A percentile compares a stretch with the other conserved stretches of the same genome.
These are phyloP conservation scores for Muscicapa comitata DNA, from an alignment of 2,797 vertebrate species.

Conservation along the genomic window DNA sequence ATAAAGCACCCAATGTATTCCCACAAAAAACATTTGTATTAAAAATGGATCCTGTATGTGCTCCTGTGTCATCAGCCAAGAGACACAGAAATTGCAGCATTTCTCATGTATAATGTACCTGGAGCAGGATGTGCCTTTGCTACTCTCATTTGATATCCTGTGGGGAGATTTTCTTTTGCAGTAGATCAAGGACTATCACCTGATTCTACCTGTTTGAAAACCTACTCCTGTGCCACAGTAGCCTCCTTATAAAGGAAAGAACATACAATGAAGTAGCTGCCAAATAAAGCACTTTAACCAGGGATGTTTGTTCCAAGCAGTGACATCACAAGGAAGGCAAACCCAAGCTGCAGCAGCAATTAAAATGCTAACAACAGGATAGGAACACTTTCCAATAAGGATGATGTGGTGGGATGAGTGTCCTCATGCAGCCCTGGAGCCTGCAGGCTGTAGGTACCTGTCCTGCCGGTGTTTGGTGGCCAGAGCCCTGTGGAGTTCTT, in stretches of 20 bases:
- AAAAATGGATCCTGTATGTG: not conserved
- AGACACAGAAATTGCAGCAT: not conserved
- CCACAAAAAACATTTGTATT: not conserved
- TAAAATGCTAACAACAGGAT: not conserved
- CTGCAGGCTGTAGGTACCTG: constrained; percentile 74
- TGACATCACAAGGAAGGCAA: not conserved
- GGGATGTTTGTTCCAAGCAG: not conserved
- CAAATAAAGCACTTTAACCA: not conserved
- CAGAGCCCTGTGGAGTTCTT: constrained; percentile 94
- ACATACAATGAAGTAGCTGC: not conserved
- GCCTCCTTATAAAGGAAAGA: not conserved
- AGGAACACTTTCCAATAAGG: not conserved
- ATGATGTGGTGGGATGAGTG: not conserved
- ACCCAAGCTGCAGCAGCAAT: not conserved
- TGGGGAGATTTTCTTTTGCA: not conserved
- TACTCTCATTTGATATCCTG: not conserved
- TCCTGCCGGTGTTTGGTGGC: constrained; percentile 95
- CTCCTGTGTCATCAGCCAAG: not conserved
- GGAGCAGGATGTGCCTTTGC: not conserved
- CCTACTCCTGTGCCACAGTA: not conserved
- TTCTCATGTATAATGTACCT: not conserved
- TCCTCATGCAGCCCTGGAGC: not conserved
- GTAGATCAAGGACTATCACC: not conserved
- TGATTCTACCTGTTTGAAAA: not conserved
- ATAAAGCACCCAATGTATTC: not conserved